Evolutionary conservation across 2,888 invertebrate genomes (phyloP).

Genomic region (Nephrotoma guestfalica): DNA sequence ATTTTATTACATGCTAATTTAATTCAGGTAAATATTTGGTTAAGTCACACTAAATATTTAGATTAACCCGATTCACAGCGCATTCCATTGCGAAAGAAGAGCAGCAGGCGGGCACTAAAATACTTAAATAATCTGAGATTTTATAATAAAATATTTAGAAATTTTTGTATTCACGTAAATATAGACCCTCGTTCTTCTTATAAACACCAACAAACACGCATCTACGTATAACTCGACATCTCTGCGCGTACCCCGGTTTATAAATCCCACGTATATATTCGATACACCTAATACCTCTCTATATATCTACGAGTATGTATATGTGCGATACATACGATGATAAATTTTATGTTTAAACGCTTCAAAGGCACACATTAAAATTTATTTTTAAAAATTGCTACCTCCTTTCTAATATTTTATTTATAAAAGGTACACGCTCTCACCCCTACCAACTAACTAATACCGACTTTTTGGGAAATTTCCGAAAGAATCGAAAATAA

Average conservation of each 20-base stretch:
- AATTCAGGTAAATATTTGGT: not conserved
- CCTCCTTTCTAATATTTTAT: not conserved
- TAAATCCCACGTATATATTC: not conserved
- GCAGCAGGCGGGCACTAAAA: not conserved
- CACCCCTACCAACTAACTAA: not conserved
- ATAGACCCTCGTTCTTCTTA: not conserved
- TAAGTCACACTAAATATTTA: not conserved
- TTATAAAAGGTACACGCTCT: not conserved
- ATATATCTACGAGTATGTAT: not conserved
- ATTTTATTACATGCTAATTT: not conserved
- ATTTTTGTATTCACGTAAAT: not conserved
- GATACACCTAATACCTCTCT: not conserved
- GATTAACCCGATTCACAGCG: too few species aligned
- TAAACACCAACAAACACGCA: not conserved
- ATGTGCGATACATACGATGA: not conserved
- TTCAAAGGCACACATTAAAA: not conserved
- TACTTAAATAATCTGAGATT: not conserved
- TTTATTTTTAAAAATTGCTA: not conserved
- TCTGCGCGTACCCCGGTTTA: not conserved
- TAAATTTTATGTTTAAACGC: not conserved
- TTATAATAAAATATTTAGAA: not conserved
- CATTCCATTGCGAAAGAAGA: not conserved
- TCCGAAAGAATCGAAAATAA: not conserved
- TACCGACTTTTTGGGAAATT: not conserved
- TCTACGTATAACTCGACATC: not conserved